Percentiles rank a stretch among this genome's conserved stretches.
Evolutionary conservation across 2,888 invertebrate genomes (phyloP).

Genomic region (Parasteatoda lunata): DNA sequence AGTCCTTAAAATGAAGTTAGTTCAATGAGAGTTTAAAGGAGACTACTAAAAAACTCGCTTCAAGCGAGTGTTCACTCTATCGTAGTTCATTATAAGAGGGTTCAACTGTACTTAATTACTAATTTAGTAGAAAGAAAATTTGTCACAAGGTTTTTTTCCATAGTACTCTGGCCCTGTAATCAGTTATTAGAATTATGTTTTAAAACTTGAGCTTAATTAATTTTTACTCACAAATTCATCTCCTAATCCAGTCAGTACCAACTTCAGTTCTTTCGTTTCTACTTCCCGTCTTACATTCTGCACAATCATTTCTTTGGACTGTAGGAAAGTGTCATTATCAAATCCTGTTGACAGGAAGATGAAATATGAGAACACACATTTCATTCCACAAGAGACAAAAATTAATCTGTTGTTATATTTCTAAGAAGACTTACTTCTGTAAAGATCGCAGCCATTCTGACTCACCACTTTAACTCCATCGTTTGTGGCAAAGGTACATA

Average conservation of each 20-base stretch:
- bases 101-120: too few species aligned
- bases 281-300: constrained; percentile 10
- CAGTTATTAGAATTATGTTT: too few species aligned
- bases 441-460: constrained; percentile 13
- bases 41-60: too few species aligned
- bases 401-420: too few species aligned
- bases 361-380: not conserved
- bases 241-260: constrained; percentile 21
- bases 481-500: constrained; percentile 11
- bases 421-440: constrained; percentile 20
- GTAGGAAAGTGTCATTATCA: constrained; percentile 15
- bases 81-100: too few species aligned
- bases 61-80: too few species aligned
- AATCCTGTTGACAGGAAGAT: constrained; percentile 12
- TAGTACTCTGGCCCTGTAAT: too few species aligned
- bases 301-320: constrained; percentile 22
- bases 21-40: too few species aligned
- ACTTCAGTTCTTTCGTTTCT: not conserved
- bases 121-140: too few species aligned
- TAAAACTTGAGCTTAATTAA: too few species aligned
- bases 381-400: not conserved
- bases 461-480: not conserved
- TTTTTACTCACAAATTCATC: not conserved
- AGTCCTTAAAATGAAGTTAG: too few species aligned
- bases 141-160: too few species aligned